Base-by-base conservation (phyloP, 2,113 vertebrate genomes). In the Kryptolebias marmoratus region DNA sequence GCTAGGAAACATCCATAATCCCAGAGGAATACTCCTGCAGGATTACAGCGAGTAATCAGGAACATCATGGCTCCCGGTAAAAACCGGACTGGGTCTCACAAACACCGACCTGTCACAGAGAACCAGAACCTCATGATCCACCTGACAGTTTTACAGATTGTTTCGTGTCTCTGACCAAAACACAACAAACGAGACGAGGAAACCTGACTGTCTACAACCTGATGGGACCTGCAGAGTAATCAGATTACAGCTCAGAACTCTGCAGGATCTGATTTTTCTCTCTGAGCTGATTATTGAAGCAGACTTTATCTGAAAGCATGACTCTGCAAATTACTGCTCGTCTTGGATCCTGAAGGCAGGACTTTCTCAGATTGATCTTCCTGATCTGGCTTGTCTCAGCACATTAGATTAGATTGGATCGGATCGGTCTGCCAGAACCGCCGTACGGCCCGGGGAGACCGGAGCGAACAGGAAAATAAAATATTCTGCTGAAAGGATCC, bases 341-440 rank as follows among this genome's bases (percentile, higher is more conserved):
- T 70, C 28, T 15, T 28, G n/a, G 71, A 73, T 80, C 76, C 75
- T 82, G 45, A 66, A 54, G 53, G 31, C 45, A 45, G 31, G 47
- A 61, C 55, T 75, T 75, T 73, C 47, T 12, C n/a, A 77, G 73
- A 75, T 73, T 45, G 79, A 81, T 75, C 69, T 11, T 63, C 58
- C 42, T 53, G 32, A 2, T 71, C 64, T 80, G 57, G 77, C 79
- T 68, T 39, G 60, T 11, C 48, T 66, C 11, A 73, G 64, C 54
- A 69, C 39, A 79, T 61, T 62, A 77, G 50, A 80, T 75, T 68
- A 64, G 57, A 84, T 81, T 76, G 39, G 59, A 67, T 44, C 47
- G 69, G 42, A 49, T 2, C 14, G 48, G 3, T 15, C 61, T 71
- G 75, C 74, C 79, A 84, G 39, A 83, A 75, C 13, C 11, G 18